Percentiles rank a stretch among this genome's conserved stretches.
Conservation (phyloP, 2,113 vertebrate species). For the Cricetomys ansorgei region DNA sequence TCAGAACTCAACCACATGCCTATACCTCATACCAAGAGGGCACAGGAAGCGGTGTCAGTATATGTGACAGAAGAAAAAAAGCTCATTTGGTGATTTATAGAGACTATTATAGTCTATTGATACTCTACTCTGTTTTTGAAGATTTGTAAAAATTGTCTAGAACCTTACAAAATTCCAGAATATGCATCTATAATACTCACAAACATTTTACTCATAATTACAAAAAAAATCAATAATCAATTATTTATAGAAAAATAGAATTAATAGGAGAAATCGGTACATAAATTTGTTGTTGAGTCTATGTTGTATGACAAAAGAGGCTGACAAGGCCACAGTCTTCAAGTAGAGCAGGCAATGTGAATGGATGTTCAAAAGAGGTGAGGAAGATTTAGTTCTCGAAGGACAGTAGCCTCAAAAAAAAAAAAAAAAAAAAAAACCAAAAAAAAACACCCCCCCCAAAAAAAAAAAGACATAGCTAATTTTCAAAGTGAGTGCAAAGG, state of each 20-base stretch:
- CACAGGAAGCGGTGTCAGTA: background rate
- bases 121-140: background rate
- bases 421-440: no score
- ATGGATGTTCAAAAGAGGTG: accelerated
- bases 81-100: background rate
- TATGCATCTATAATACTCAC: background rate
- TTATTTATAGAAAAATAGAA: background rate
- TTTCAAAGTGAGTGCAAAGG: background rate
- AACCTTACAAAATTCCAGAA: background rate
- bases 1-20: background rate
- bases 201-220: background rate
- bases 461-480: background rate
- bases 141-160: background rate
- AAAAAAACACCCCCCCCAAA: no score
- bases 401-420: accelerated
- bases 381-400: no score
- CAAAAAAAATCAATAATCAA: background rate
- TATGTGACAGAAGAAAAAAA: background rate
- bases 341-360: background rate
- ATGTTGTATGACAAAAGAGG: background rate
- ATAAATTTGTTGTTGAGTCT: background rate
- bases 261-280: background rate
- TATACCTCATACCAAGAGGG: background rate
- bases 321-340: background rate
- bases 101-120: background rate